Evolutionary conservation across 37 sponge, comb jelly and placozoan genomes (phyloP).

Genomic region (Tethya wilhelma): DNA sequence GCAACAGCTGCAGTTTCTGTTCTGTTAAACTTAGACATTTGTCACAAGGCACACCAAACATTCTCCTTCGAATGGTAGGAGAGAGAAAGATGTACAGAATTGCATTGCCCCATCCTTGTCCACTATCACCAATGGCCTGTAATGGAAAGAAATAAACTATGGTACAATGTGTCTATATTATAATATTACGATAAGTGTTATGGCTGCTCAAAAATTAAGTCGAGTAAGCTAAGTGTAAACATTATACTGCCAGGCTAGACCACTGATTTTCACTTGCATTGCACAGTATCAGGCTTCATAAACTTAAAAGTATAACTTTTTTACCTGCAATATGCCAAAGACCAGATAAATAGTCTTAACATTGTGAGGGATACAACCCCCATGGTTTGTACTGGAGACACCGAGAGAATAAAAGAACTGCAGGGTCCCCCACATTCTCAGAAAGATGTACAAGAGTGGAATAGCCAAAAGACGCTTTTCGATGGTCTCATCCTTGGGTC

Average conservation of each 20-base stretch:
- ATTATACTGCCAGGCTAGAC: not conserved
- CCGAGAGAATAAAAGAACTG: constrained; percentile 50
- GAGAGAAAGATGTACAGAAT: constrained; percentile 67
- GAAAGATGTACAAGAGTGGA: constrained; percentile 54
- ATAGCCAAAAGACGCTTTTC: constrained; percentile 35
- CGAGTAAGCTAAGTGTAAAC: too few relatives aligned
- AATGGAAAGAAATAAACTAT: not conserved
- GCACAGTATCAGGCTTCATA: too few relatives aligned
- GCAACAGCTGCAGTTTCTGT: not conserved
- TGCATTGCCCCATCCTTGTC: constrained; percentile 80
- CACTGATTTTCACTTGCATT: too few relatives aligned
- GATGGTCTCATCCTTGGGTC: not conserved
- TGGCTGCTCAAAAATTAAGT: too few relatives aligned
- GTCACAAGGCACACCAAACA: constrained; percentile 21
- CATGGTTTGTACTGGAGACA: not conserved
- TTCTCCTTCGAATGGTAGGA: constrained; percentile 30
- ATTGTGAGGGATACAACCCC: constrained; percentile 19
- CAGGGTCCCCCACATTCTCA: constrained; percentile 74
- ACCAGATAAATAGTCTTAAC: not conserved
- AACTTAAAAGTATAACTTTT: not conserved
- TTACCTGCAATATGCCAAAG: constrained; percentile 32
- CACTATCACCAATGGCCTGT: constrained; percentile 74
- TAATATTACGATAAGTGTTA: not conserved
- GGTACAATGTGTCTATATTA: not conserved
- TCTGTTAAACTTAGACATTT: not conserved